Conservation (phyloP, 2,797 vertebrate genomes). For the Enteromius argenteus region DNA sequence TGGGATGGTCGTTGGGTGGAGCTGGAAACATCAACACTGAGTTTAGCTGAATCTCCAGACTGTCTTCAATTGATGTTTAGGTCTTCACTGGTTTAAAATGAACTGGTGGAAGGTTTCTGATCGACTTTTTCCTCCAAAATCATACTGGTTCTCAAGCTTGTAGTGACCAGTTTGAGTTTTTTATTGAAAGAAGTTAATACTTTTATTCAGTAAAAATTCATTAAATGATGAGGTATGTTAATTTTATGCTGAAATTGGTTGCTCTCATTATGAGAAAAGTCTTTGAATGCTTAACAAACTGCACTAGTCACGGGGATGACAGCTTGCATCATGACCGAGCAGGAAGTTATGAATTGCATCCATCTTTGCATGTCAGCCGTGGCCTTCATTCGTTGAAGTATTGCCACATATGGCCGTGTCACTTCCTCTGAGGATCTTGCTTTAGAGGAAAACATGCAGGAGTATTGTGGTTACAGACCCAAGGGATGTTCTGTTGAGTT, state of each 20-base stretch:
- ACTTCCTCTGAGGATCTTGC: slow-evolving; percentile 9
- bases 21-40: slow-evolving; percentile 60
- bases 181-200: background rate
- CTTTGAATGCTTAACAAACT: slow-evolving; percentile 13
- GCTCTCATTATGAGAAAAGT: slow-evolving; percentile 23
- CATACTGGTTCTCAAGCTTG: background rate
- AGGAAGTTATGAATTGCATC: slow-evolving; percentile 65
- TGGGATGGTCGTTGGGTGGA: slow-evolving; percentile 51
- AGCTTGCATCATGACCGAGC: slow-evolving; percentile 46
- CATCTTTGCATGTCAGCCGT: slow-evolving; percentile 43
- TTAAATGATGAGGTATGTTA: background rate
- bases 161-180: background rate
- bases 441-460: background rate
- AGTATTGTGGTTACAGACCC: slow-evolving; percentile 31
- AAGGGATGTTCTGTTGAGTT: slow-evolving; percentile 56
- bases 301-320: slow-evolving; percentile 61
- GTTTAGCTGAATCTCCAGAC: slow-evolving; percentile 63
- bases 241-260: slow-evolving; percentile 4
- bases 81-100: slow-evolving; percentile 55
- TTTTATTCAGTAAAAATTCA: background rate
- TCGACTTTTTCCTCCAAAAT: slow-evolving; percentile 10
- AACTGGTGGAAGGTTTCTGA: slow-evolving; percentile 60
- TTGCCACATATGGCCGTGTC: slow-evolving; percentile 55
- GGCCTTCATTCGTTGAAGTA: slow-evolving; percentile 35
- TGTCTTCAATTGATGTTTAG: slow-evolving; percentile 65